These are phyloP conservation scores for Leistus spinibarbis DNA, from an alignment of 2,888 invertebrate species.

Conservation along the genomic window DNA sequence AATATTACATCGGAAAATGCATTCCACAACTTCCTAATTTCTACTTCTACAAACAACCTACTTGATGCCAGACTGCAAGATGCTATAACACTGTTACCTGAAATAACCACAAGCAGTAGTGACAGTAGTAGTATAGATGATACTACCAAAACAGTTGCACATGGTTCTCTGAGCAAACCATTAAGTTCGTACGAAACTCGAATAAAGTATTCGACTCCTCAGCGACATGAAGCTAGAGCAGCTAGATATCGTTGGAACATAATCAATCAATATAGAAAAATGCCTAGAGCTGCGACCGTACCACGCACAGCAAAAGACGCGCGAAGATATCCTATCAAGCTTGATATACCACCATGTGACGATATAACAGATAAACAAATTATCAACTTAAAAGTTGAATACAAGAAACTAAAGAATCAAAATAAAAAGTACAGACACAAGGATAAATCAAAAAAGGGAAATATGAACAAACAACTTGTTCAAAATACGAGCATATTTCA, in stretches of 20 bases:
- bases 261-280: neutral
- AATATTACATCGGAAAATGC: neutral
- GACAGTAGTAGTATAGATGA: neutral
- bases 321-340: neutral
- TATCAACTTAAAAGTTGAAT: neutral
- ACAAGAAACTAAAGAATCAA: neutral
- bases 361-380: neutral
- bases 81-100: neutral
- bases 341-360: neutral
- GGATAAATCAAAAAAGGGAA: neutral
- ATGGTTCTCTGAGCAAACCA: neutral
- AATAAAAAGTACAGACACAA: neutral
- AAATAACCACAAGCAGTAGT: neutral
- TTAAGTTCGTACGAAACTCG: neutral
- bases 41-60: neutral
- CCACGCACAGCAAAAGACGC: neutral
- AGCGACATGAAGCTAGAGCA: neutral
- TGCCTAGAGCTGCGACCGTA: neutral
- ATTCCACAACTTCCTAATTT: neutral
- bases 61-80: neutral
- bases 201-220: too few species aligned
- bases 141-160: neutral
- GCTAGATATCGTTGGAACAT: neutral
- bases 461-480: neutral
- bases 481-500: neutral